Conservation (phyloP, 2,113 vertebrate genomes). For the Oxyura jamaicensis region DNA sequence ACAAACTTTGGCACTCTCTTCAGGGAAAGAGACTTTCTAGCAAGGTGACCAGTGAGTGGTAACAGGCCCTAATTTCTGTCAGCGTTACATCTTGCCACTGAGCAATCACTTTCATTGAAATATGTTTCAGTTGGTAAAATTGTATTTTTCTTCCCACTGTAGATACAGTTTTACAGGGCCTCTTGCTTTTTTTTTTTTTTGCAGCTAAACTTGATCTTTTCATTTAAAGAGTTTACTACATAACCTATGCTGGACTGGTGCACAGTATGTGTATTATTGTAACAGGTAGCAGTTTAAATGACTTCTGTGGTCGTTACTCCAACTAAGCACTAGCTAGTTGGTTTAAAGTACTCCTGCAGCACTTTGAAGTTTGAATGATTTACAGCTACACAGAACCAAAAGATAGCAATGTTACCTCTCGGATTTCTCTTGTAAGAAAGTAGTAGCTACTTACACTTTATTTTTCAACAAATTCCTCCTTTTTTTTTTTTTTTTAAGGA, state of each 20-base stretch:
- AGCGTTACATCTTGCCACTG: rapidly evolving
- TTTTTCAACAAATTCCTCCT: background rate
- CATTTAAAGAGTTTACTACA: background rate
- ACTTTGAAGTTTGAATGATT: background rate
- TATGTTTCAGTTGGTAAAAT: background rate
- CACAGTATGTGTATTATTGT: background rate
- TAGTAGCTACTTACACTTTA: background rate
- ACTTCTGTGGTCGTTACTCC: background rate
- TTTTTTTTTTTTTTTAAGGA: background rate
- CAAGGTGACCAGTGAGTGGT: background rate
- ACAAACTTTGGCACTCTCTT: background rate
- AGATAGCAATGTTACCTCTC: background rate
- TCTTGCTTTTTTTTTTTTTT: background rate
- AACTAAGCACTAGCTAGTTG: background rate
- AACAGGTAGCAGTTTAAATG: background rate
- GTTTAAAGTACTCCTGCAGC: background rate
- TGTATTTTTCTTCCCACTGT: background rate
- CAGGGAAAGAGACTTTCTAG: background rate
- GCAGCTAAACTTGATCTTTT: background rate
- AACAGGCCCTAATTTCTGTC: background rate
- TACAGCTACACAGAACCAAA: background rate
- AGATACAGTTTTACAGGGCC: background rate
- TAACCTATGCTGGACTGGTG: background rate
- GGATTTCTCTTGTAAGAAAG: background rate
- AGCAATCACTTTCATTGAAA: background rate